These are phyloP conservation scores for Sternarchorhynchus goeldii DNA, from an alignment of 2,797 vertebrate species.

Conservation along the genomic window DNA sequence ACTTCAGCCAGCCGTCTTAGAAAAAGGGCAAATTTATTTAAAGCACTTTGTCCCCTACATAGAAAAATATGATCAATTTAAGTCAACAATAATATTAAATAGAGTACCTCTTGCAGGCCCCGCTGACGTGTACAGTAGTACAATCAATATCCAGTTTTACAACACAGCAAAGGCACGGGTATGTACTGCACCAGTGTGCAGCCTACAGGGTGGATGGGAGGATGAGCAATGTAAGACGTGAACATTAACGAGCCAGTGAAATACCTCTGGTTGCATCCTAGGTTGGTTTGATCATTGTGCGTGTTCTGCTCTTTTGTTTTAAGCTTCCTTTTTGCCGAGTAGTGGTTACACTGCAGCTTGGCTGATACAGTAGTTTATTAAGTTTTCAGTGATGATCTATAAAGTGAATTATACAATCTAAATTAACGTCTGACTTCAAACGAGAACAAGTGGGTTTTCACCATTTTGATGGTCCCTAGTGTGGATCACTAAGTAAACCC, in stretches of 20 bases:
- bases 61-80: conserved; percentile 86
- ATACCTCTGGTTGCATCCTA: not conserved
- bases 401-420: conserved; percentile 20
- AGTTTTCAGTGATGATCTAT: not conserved
- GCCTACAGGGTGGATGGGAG: conserved; percentile 60
- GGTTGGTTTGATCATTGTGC: not conserved
- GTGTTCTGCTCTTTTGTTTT: not conserved
- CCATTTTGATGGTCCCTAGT: conserved; percentile 40
- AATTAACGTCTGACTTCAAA: conserved; percentile 24
- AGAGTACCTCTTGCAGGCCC: conserved; percentile 75
- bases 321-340: too few relatives aligned
- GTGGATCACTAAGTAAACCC: conserved; percentile 7
- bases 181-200: conserved; percentile 74
- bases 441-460: not conserved
- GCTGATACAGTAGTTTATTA: conserved; percentile 18
- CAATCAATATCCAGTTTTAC: conserved; percentile 81
- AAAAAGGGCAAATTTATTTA: conserved; percentile 82
- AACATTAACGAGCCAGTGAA: conserved; percentile 40
- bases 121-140: conserved; percentile 71
- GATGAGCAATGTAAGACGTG: conserved; percentile 34
- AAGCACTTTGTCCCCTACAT: conserved; percentile 78
- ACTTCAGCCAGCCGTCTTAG: conserved; percentile 46
- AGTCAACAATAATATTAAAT: conserved; percentile 84
- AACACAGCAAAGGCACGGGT: conserved; percentile 84
- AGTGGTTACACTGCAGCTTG: not conserved